Evolutionary conservation across 1,140 invertebrate species (phyloP), one percentile per base, ranked within the genome.

Genomic region (Antheraea mylitta): DNA sequence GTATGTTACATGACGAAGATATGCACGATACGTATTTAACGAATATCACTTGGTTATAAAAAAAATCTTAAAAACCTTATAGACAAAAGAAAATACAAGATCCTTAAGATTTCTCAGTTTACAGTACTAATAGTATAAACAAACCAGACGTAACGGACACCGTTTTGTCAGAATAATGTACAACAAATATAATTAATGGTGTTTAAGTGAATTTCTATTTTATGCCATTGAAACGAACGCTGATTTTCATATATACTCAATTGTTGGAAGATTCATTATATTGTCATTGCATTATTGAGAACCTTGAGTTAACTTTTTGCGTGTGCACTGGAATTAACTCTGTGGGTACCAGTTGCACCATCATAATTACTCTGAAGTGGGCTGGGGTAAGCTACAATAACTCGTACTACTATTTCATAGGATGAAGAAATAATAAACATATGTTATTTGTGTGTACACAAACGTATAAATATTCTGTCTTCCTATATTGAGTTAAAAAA

Each of bases 271-370:
- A 53, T n/a, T 7, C 7, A 42, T 42, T 53, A 53, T 53, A 13
- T 53, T 53, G 11, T 16, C 45, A 16, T 61, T 61, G 60, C 19
- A 61, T 61, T 8, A 61, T 22, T 30, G 60, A 61, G 60, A 30
- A 53, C 60, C 60, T 36, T 61, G 60, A 61, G 19, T 37, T 13
- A 64, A 37, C 36, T 42, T 64, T 64, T 64, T 64, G 62, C 8
- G 37, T 38, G 62, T 64, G 9, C 62, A 42, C 37, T n/a, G 18
- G 19, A 64, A 38, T 37, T 9, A 18, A 64, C 11, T 64, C 7
- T 38, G 30, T 18, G 64, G 18, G 53, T 65, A 42, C 18, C 42
- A 65, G 18, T 53, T 65, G 42, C 64, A 19, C 62, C 62, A 64
- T 65, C 42, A 48, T 13, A 65, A 65, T 65, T 65, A 65, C 18